Evolutionary conservation across 2,888 invertebrate species (phyloP), one percentile per base, ranked within the genome.

Genomic region (Tyria jacobaeae): DNA sequence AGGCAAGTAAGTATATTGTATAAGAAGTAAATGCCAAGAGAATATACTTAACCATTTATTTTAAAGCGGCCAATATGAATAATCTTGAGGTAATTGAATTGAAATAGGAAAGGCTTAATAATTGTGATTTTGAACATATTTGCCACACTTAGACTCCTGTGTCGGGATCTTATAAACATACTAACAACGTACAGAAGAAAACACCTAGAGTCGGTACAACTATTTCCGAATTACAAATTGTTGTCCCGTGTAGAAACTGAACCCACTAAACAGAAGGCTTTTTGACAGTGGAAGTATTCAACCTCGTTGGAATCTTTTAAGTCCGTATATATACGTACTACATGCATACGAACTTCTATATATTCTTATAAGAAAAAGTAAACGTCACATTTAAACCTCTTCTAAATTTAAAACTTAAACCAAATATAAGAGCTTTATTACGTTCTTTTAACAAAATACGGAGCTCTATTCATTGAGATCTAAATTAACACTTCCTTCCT

Each of bases 401-500:
- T 21, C 21, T 7, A 50, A 52, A 21, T 44, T 61, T 63, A 21
- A 66, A 66, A 62, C 50, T 57, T 55, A 50, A 34, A 57, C 44
- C 27, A 47, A 6, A 52, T 60, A 73, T 64, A 69, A 66, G 68
- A 41, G 39, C 27, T 59, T 63, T 51, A 35, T 68, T 75, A 65
- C 63, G 17, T 52, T 39, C 51, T 48, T 60, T 47, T 31, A 47
- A 70, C 72, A 25, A 68, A 69, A 66, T 50, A 51, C 57, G 52
- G 37, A 66, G 68, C 66, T 66, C 66, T 80, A 82, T 80, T 76
- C 82, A 81, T 79, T 82, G 81, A 79, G 79, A 79, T 73, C 72
- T 73, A 81, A 84, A 83, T 85, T 81, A 86, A 79, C 76, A 78
- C 79, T 87, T 87, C 88, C 88, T 88, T 88, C 88, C 88, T 79